A percentile compares a stretch with the other conserved stretches of the same genome.
phyloP scores from a whole-genome alignment of 2,888 invertebrate genomes.

The Pyralis farinalis region DNA sequence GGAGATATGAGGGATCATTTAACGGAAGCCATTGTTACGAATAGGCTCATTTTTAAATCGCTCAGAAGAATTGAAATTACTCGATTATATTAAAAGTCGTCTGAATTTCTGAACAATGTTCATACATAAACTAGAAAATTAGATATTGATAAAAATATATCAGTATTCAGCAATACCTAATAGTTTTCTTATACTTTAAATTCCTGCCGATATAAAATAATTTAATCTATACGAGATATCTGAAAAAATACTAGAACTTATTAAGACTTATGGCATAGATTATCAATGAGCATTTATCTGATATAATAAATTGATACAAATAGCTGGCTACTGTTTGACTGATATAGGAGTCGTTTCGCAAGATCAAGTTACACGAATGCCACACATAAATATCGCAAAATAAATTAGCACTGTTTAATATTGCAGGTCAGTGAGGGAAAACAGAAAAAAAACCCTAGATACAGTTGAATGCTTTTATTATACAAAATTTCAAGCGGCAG shows the following conservation, averaged over 20 bases:
- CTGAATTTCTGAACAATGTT: too few relatives aligned
- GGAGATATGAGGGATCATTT: too few relatives aligned
- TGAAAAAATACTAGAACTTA: not conserved
- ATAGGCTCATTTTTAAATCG: too few relatives aligned
- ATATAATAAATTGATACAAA: not conserved
- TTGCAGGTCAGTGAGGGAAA: not conserved
- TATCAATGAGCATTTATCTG: not conserved
- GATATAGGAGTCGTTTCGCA: not conserved
- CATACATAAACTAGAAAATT: too few relatives aligned
- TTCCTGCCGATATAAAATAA: too few relatives aligned
- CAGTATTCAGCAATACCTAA: too few relatives aligned
- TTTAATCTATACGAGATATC: not conserved
- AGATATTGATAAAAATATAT: too few relatives aligned
- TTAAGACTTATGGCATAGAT: not conserved
- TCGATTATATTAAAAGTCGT: too few relatives aligned
- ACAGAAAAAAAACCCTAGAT: constrained; percentile 16
- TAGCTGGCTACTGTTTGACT: not conserved
- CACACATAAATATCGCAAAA: not conserved
- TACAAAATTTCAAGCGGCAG: constrained; percentile 31
- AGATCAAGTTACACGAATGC: not conserved
- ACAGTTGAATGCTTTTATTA: constrained; percentile 21
- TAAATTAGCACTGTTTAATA: not conserved
- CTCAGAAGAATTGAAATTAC: too few relatives aligned
- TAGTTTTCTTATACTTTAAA: too few relatives aligned
- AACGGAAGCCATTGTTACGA: too few relatives aligned